phyloP scores from a whole-genome alignment of 2,797 vertebrate species.

The Helicolenus hilgendorfi region DNA sequence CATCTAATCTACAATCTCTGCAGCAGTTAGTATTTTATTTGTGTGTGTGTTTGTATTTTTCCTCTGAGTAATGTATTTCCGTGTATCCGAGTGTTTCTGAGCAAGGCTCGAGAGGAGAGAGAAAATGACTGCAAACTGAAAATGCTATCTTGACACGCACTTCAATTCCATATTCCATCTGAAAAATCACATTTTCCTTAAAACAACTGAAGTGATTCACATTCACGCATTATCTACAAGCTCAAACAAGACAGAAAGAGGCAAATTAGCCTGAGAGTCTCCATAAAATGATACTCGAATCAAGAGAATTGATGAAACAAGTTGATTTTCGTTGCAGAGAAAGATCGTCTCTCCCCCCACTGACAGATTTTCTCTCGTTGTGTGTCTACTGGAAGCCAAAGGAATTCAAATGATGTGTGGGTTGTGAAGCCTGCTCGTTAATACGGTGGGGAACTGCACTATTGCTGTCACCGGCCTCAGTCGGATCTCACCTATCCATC shows the following conservation, averaged over 20 bases:
- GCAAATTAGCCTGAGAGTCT: neutral
- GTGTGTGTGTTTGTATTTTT: neutral
- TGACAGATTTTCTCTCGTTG: neutral
- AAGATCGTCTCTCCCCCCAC: neutral
- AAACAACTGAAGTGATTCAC: neutral
- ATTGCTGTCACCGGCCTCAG: neutral
- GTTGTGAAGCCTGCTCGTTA: conserved; percentile 4
- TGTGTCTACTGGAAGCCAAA: neutral
- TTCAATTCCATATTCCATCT: neutral
- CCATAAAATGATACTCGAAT: conserved; percentile 4
- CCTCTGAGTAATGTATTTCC: neutral
- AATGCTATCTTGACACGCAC: neutral
- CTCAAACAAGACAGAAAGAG: neutral
- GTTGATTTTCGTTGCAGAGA: conserved; percentile 1
- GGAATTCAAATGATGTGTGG: neutral
- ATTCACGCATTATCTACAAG: neutral
- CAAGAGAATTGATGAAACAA: neutral
- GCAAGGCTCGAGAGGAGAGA: neutral
- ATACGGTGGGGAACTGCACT: neutral
- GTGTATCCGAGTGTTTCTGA: neutral
- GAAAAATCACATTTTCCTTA: neutral
- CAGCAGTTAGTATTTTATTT: neutral
- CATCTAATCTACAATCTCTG: neutral
- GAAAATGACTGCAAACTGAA: neutral
- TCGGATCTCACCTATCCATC: neutral